Evolutionary conservation across 1,140 invertebrate species (phyloP), one percentile per base, ranked within the genome.

Genomic region (Trichoplusia ni): DNA sequence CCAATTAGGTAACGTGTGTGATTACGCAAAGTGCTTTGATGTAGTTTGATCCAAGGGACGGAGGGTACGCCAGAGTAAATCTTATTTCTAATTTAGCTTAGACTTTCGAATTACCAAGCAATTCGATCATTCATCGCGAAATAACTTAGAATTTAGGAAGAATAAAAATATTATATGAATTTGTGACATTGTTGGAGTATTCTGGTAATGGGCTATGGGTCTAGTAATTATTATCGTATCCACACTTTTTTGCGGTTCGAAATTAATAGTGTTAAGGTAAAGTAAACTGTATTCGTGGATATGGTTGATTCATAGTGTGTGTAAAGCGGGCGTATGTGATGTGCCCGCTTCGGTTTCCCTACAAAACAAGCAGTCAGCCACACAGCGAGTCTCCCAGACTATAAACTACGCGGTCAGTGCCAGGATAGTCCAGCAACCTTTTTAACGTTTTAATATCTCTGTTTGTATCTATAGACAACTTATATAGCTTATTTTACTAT

Each of bases 51-150:
- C 76, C 71, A 71, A 27, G 72, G 76, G 65, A 67, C 18, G 70
- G 73, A 70, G 65, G 69, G 67, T 72, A 84, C 77, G 86, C 83
- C 84, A 86, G 85, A 86, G 72, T 79, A 81, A 66, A 81, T 75
- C 71, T 82, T 83, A 67, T 86, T 83, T 82, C 77, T 87, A 86
- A 84, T 86, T 90, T 85, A 87, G 81, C 76, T 88, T 87, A 88
- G 85, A 79, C 62, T 84, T 72, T 85, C 84, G 86, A 87, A 90
- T 90, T 90, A 89, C 87, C 80, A 86, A 86, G 86, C 83, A 87
- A 90, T 89, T 90, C 85, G 85, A 88, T 72, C 88, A 90, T 90
- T 90, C 88, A 90, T 89, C 85, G 86, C 88, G 88, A 90, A 90
- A 90, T 90, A 90, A 77, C 68, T 82, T 89, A 86, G 84, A 64